Evolutionary conservation across 2,888 invertebrate genomes (phyloP).

Genomic region (Cryptocheilus praepositus): DNA sequence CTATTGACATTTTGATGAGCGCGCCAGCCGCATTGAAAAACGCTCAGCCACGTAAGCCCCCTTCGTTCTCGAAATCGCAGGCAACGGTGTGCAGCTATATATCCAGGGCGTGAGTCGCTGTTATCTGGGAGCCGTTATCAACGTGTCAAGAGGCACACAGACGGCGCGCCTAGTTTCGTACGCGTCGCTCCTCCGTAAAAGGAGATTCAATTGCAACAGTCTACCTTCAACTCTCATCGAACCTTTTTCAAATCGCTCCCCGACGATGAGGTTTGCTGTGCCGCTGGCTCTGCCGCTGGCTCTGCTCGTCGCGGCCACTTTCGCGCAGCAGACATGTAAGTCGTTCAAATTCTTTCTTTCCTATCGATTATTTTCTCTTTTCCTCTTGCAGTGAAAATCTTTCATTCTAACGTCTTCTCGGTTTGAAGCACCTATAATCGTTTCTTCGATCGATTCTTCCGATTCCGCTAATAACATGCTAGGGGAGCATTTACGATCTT

Average conservation of each 20-base stretch:
- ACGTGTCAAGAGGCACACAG: slow-evolving; percentile 27
- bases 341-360: not conserved
- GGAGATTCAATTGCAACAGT: slow-evolving; percentile 27
- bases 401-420: too few species aligned
- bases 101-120: slow-evolving; percentile 15
- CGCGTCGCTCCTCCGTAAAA: slow-evolving; percentile 1
- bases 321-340: slow-evolving; percentile 28
- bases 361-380: too few species aligned
- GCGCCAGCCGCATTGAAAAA: not conserved
- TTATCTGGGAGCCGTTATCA: slow-evolving; percentile 25
- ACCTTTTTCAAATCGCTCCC: slow-evolving; percentile 2
- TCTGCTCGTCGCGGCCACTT: slow-evolving; percentile 7
- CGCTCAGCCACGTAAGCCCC: not conserved
- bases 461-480: too few species aligned
- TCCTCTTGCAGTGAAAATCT: too few species aligned
- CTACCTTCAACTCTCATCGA: slow-evolving; percentile 24
- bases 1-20: not conserved
- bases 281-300: slow-evolving; percentile 7
- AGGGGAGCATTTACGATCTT: too few species aligned
- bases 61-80: not conserved
- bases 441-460: too few species aligned
- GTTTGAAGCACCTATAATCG: too few species aligned
- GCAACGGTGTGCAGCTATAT: slow-evolving; percentile 5
- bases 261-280: slow-evolving; percentile 24
- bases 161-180: slow-evolving; percentile 37